These are phyloP conservation scores for Ochropleura plecta DNA, from an alignment of 2,888 invertebrate genomes.

Conservation along the genomic window DNA sequence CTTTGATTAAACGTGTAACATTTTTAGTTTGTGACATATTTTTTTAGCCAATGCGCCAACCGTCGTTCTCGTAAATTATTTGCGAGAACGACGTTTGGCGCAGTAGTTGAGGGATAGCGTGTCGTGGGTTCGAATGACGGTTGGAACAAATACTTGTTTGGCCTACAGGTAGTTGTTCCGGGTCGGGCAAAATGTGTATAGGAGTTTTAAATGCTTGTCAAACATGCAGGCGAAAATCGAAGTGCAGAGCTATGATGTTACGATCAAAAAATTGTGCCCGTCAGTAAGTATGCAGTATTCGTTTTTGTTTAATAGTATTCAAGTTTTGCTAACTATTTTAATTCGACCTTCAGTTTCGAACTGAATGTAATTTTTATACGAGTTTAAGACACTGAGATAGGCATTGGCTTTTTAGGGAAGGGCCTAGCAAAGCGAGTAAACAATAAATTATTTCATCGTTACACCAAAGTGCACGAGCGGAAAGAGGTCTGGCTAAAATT, in stretches of 20 bases:
- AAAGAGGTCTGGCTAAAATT: constrained; percentile 23
- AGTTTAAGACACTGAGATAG: neutral
- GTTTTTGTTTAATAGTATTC: neutral
- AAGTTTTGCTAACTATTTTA: neutral
- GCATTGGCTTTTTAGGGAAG: neutral
- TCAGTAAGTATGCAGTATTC: neutral
- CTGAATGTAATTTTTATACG: neutral
- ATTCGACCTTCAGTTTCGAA: neutral
- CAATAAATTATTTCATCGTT: neutral
- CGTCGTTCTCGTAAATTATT: no score
- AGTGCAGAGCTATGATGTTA: no score
- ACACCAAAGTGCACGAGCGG: neutral
- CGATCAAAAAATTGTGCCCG: neutral
- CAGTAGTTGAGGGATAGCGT: no score
- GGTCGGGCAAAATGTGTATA: no score
- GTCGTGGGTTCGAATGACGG: no score
- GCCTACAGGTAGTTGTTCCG: no score
- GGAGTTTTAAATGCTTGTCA: no score
- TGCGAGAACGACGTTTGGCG: no score
- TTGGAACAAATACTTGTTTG: no score
- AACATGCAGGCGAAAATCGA: no score
- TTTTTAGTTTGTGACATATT: no score
- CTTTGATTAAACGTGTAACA: neutral
- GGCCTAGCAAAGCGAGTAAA: neutral
- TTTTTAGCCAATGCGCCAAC: no score